Base-by-base conservation (phyloP, 1,140 invertebrate genomes). In the Atopsyche davidsoni region DNA sequence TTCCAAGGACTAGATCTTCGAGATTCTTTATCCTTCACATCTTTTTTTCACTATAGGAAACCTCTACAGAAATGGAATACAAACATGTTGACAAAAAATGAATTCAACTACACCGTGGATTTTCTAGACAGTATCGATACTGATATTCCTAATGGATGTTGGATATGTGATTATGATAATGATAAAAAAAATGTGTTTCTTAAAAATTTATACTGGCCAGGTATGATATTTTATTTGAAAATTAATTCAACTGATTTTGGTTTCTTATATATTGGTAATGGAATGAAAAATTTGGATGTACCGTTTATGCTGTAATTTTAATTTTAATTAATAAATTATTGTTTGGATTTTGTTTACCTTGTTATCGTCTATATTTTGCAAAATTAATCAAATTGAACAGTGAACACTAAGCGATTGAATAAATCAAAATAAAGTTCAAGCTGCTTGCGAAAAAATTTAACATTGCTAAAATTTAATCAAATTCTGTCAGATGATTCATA, bases 81-180 rank as follows among this genome's bases (percentile, higher is more conserved):
- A 0, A 88, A 88, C 70, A 69, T 85, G 24, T 65, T 83, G 0
- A 83, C 78, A 1, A 73, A 82, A 48, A 68, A 71, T 32, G 84
- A 89, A 66, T 89, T 88, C 53, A 86, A 87, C 67, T 87, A 84
- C 54, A 77, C 83, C 3, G 70, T 83, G 44, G 86, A 89, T 65
- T 89, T 89, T 62, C 64, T 89, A 23, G 86, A 88, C 60, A 78
- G 82, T 1, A 76, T 86, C 11, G 82, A 84, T 49, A 66, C 70
- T 51, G 82, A 85, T 57, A 70, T 80, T 13, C 83, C 83, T 1
- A 67, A 68, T 57, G 79, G 75, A 2, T 82, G 78, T 55, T 86
- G 83, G 82, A 75, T 65, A 50, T 47, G 82, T 11, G 80, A 84
- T 34, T 53, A 83, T 21, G 70, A 78, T 9, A 66, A 73, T 13